phyloP scores from a whole-genome alignment of 2,113 vertebrate species.

The Grammomys surdaster region DNA sequence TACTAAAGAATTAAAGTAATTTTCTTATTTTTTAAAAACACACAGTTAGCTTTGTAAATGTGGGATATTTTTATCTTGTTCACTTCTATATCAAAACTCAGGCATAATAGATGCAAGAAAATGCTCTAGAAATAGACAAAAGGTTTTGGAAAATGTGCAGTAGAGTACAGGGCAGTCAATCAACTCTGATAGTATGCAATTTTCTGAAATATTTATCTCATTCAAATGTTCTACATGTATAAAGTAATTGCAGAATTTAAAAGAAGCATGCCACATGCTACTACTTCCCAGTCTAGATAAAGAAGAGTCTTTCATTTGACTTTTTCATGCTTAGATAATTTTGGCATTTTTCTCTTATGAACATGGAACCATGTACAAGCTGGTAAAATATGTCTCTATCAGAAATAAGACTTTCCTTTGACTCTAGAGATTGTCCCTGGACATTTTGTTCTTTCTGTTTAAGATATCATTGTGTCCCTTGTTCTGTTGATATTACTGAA shows the following conservation, averaged over 20 bases:
- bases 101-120: neutral
- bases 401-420: neutral
- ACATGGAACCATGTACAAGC: neutral
- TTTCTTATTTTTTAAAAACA: neutral
- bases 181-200: neutral
- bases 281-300: neutral
- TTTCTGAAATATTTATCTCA: neutral
- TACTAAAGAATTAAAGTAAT: neutral
- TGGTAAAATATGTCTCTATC: neutral
- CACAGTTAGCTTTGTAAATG: neutral
- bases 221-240: neutral
- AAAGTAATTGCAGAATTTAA: neutral
- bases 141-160: neutral
- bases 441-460: neutral
- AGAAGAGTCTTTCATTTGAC: neutral
- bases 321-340: neutral
- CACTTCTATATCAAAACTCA: neutral
- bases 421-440: fast-evolving
- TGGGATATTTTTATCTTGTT: neutral
- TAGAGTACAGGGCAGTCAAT: neutral
- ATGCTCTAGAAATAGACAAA: neutral
- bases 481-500: neutral
- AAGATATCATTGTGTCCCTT: neutral
- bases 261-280: neutral
- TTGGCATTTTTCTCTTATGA: neutral